Evolutionary conservation across 2,113 vertebrate species (phyloP), one percentile per base, ranked within the genome.

Genomic region (Syrrhaptes paradoxus): DNA sequence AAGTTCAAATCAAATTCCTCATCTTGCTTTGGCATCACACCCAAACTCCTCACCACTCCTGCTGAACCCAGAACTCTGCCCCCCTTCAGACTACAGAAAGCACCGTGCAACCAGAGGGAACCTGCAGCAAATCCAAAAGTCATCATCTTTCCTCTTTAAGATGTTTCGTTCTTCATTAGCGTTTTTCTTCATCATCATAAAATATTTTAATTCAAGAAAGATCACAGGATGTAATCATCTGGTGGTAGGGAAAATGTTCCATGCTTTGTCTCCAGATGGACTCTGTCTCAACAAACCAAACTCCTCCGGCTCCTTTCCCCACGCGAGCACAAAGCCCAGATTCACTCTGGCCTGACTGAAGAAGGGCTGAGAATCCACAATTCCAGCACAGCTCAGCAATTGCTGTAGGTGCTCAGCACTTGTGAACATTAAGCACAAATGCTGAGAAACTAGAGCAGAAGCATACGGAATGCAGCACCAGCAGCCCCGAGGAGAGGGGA

Each of bases 361-460:
- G 68, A 34, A 52, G 68, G 71, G 24, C 48, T n/a, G 71, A 54
- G 46, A 67, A 86, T 17, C 32, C 59, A 43, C 65, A 34, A 0
- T 11, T n/a, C 66, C 5, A n/a, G n/a, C 1, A 4, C 3, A 16
- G 20, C 13, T 59, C 43, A 32, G 65, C 6, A 58, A n/a, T 0
- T 32, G 51, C 70, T 86, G 82, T 4, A 45, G 87, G 70, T 72
- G 49, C 61, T 61, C 48, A 45, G 29, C 43, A 51, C 43, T 48
- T 8, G 45, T n/a, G 45, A 54, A 36, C 4, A 10, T 32, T 16
- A 66, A 88, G 41, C 59, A 82, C 24, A 51, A 51, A 51, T 26
- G 24, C 32, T 68, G 87, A 18, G 59, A 87, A 32, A 11, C 10
- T 46, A 58, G 58, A 90, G 85, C 82, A 80, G 78, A 70, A 87